Evolutionary conservation across 2,797 vertebrate genomes (phyloP), one percentile per base, ranked within the genome.

Genomic region (Dendrocincla fuliginosa): DNA sequence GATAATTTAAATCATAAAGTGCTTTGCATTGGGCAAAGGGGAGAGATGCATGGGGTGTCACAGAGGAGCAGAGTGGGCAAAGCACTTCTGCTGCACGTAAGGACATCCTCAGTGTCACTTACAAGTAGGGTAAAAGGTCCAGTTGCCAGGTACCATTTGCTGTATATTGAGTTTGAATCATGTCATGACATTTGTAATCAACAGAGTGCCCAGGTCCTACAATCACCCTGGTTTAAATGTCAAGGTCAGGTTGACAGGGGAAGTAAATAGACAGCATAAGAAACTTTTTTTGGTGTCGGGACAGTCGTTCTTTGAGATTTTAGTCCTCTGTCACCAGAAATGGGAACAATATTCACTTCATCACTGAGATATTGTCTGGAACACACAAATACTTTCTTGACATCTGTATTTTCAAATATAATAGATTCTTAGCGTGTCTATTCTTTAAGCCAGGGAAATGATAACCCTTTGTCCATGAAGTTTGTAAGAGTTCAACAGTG

Each of bases 141-240:
- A 39, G 5, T 22, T 87, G 33, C 23, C n/a, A 90, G 25, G 1
- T 71, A 88, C 56, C 11, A 22, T 84, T 19, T 53, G 14, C 23
- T 1, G 1, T 49, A 20, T 14, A 8, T 6, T 0, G 0, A n/a
- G 7, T 60, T 52, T 64, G 61, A 75, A 68, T 81, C 37, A 49
- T 27, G 19, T 9, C 28, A 44, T 1, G 0, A 10, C 33, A 59
- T 14, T 27, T 67, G 39, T 79, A 83, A 71, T 33, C 47, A 80
- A 35, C 14, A 32, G 5, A 10, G 25, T 10, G 5, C 32, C 23
- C 25, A 28, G 9, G 69, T 47, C 24, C 12, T 53, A 16, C 47
- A 50, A 55, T 47, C 50, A 73, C 10, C 2, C 15, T 52, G 39
- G 14, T 11, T 11, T 52, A 22, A 52, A 67, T 35, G 11, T 59